phyloP scores from a whole-genome alignment of 2,797 vertebrate species.

The Phrynocephalus guinanensis region DNA sequence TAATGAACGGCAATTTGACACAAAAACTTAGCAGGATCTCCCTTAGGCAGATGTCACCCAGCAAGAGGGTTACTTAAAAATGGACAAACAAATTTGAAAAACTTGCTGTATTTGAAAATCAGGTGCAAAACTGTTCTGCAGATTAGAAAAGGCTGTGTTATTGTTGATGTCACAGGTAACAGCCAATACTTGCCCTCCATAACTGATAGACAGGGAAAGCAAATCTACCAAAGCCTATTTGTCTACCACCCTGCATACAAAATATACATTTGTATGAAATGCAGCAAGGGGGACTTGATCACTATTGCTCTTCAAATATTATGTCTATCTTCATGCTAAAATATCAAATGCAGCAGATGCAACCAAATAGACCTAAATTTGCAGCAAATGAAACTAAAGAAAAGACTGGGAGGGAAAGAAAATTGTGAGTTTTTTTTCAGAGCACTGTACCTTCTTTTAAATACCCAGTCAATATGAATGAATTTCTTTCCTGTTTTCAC shows the following conservation, averaged over 20 bases:
- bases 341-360: slow-evolving; percentile 75
- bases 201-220: too few species aligned
- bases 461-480: slow-evolving; percentile 44
- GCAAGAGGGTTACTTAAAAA: too few species aligned
- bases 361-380: slow-evolving; percentile 76
- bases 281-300: neutral
- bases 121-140: neutral
- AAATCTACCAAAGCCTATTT: neutral
- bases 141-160: neutral
- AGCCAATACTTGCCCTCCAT: neutral
- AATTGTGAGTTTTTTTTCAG: slow-evolving; percentile 48
- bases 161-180: neutral
- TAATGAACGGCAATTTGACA: too few species aligned
- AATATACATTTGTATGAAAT: neutral
- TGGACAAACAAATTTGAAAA: neutral
- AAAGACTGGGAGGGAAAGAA: slow-evolving; percentile 50
- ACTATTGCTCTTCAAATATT: neutral
- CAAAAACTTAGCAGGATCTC: too few species aligned
- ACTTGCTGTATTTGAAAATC: neutral
- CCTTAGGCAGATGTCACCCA: too few species aligned
- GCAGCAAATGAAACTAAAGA: slow-evolving; percentile 65
- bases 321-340: slow-evolving; percentile 51
- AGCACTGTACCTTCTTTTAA: slow-evolving; percentile 66
- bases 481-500: slow-evolving; percentile 49
- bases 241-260: neutral